These are phyloP conservation scores for Gopherus flavomarginatus DNA, from an alignment of 2,113 vertebrate genomes.

Conservation along the genomic window DNA sequence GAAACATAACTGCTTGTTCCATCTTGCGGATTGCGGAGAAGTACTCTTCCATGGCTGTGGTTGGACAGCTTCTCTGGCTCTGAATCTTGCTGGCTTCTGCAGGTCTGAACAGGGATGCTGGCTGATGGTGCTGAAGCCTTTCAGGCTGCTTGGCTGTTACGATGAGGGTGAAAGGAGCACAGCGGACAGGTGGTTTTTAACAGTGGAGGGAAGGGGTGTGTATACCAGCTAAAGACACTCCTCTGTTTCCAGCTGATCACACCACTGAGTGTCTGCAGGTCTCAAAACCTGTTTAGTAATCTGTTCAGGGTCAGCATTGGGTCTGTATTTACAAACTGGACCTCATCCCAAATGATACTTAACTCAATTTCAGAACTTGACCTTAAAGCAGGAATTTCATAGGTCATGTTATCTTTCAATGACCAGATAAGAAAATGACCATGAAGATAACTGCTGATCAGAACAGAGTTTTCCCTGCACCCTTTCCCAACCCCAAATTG, in stretches of 20 bases:
- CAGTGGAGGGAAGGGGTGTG: neutral
- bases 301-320: neutral
- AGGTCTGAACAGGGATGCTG: neutral
- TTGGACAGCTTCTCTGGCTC: conserved; percentile 73
- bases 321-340: neutral
- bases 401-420: neutral
- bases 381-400: neutral
- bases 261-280: neutral
- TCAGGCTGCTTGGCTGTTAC: neutral
- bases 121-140: neutral
- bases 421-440: neutral
- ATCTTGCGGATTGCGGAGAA: conserved; percentile 77
- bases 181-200: neutral
- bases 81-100: conserved; percentile 53
- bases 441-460: neutral
- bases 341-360: neutral
- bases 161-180: neutral
- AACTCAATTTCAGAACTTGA: neutral
- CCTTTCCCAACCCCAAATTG: neutral
- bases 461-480: neutral
- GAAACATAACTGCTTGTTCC: conserved; percentile 87
- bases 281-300: conserved; percentile 11
- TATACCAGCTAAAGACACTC: neutral
- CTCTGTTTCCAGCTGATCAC: conserved; percentile 21
- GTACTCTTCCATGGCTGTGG: conserved; percentile 77